Evolutionary conservation across 2,888 invertebrate genomes (phyloP).

Genomic region (Athalia circularis): DNA sequence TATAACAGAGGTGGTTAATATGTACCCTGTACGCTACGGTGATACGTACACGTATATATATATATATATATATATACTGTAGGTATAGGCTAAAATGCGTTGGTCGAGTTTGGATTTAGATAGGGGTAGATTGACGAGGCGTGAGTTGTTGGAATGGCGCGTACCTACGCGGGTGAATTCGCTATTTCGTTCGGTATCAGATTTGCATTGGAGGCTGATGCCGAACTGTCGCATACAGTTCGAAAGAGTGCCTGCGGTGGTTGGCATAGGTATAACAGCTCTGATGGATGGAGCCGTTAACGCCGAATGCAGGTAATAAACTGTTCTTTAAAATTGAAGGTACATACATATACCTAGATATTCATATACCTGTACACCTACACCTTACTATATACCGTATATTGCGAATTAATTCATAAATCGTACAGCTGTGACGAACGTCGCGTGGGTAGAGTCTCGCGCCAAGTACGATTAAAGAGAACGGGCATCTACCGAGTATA

Average conservation of each 20-base stretch:
- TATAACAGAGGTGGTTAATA: too few species aligned
- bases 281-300: slow-evolving; percentile 43
- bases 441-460: too few species aligned
- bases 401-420: too few species aligned
- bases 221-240: slow-evolving; percentile 30
- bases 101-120: slow-evolving; percentile 37
- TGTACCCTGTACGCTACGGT: not conserved
- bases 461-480: too few species aligned
- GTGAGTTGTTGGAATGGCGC: slow-evolving; percentile 41
- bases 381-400: too few species aligned
- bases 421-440: too few species aligned
- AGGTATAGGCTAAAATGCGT: not conserved
- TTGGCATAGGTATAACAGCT: not conserved
- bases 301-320: slow-evolving; percentile 32
- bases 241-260: slow-evolving; percentile 32
- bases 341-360: not conserved
- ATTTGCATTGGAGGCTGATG: not conserved
- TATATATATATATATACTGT: too few species aligned
- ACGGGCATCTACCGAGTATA: too few species aligned
- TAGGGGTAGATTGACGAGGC: slow-evolving; percentile 38
- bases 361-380: too few species aligned
- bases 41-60: too few species aligned
- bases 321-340: slow-evolving; percentile 22
- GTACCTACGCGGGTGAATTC: not conserved
- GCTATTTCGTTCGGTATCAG: slow-evolving; percentile 37